Percentiles rank a stretch among this genome's conserved stretches.
Conservation (phyloP, 2,888 invertebrate species). For the Acleris literana region DNA sequence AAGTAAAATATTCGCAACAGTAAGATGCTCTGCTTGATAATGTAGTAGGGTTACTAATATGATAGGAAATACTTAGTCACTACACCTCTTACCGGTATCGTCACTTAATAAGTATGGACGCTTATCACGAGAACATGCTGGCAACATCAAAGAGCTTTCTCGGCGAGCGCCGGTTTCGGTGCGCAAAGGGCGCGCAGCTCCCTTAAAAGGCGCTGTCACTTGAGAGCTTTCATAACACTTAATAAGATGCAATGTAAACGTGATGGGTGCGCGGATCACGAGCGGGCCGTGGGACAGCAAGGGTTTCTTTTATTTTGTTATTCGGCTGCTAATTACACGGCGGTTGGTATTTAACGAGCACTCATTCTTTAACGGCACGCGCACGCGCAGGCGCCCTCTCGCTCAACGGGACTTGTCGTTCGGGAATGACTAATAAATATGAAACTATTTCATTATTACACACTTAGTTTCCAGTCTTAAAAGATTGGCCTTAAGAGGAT, state of each 20-base stretch:
- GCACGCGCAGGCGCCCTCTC: conserved; percentile 50
- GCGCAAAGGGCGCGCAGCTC: conserved; percentile 53
- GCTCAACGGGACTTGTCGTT: conserved; percentile 23
- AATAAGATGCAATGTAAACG: conserved; percentile 76
- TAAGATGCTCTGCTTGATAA: background rate
- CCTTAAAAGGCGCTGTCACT: conserved; percentile 75
- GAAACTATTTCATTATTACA: background rate
- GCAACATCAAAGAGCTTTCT: conserved; percentile 40
- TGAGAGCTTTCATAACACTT: conserved; percentile 76
- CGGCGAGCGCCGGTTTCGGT: conserved; percentile 42
- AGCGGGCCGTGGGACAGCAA: conserved; percentile 68
- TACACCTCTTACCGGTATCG: background rate
- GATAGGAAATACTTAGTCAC: background rate
- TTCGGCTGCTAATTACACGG: conserved; percentile 71
- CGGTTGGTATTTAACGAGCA: conserved; percentile 74
- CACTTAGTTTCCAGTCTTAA: too few relatives aligned
- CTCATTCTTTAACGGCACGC: conserved; percentile 70
- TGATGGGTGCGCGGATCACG: conserved; percentile 79
- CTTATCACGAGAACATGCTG: conserved; percentile 27
- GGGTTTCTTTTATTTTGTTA: conserved; percentile 66
- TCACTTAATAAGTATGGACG: conserved; percentile 18
- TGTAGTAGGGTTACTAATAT: background rate
- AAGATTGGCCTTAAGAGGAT: too few relatives aligned
- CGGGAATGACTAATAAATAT: background rate
- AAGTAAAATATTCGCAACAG: too few relatives aligned